Conservation (phyloP, 2,113 vertebrate genomes). For the Bothrops jararaca region DNA sequence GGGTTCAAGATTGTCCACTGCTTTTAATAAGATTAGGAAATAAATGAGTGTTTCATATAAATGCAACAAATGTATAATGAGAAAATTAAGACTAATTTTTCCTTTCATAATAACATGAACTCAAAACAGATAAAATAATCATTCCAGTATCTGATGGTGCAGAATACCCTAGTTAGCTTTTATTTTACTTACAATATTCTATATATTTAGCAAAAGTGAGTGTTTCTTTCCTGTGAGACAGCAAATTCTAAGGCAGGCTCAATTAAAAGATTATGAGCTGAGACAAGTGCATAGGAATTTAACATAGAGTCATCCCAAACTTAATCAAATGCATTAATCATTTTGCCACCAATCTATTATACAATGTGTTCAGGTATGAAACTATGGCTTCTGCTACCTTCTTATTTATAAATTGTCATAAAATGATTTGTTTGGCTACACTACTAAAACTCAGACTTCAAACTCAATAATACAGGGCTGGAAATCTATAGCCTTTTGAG, state of each 20-base stretch:
- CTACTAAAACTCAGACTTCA: background rate
- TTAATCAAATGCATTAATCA: background rate
- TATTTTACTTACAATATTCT: background rate
- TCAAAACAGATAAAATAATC: background rate
- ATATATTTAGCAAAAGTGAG: background rate
- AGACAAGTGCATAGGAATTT: background rate
- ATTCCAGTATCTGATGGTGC: background rate
- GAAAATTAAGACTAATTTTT: background rate
- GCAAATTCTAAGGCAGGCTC: background rate
- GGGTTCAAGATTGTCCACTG: background rate
- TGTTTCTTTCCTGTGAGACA: background rate
- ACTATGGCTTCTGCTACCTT: background rate
- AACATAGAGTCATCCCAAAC: background rate
- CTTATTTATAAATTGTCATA: background rate
- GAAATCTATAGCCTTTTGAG: background rate
- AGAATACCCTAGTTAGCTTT: background rate
- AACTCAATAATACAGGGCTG: background rate
- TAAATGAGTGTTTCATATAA: background rate
- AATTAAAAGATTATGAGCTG: background rate
- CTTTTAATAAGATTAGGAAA: background rate
- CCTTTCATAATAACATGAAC: background rate
- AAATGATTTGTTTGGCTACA: background rate
- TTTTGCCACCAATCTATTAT: background rate
- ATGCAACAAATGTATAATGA: background rate
- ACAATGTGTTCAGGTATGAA: background rate